phyloP scores from a whole-genome alignment of 2,888 invertebrate genomes.

The Galeruca laticollis region DNA sequence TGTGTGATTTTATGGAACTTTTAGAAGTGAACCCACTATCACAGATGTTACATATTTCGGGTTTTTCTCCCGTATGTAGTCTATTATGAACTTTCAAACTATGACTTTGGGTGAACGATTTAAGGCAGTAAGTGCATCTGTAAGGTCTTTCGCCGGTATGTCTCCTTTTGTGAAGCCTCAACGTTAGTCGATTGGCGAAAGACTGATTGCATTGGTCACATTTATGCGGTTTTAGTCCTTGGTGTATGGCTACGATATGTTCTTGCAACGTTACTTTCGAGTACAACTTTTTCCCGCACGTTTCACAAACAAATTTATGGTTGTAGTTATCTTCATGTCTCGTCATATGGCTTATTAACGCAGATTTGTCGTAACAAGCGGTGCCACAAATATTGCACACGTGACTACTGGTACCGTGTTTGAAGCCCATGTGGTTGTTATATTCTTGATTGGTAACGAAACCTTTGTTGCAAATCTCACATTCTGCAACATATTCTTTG shows the following conservation, averaged over 20 bases:
- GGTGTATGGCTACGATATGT: constrained; percentile 10
- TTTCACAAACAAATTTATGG: constrained; percentile 51
- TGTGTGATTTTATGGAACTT: constrained; percentile 66
- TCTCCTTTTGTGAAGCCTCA: constrained; percentile 54
- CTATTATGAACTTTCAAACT: constrained; percentile 63
- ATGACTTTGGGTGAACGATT: constrained; percentile 70
- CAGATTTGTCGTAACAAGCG: constrained; percentile 54
- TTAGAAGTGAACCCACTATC: constrained; percentile 68
- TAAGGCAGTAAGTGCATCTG: constrained; percentile 70
- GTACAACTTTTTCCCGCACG: constrained; percentile 46
- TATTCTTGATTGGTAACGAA: constrained; percentile 58
- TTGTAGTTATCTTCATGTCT: constrained; percentile 53
- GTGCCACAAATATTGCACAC: constrained; percentile 57
- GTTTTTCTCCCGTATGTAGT: constrained; percentile 65
- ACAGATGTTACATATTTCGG: constrained; percentile 61
- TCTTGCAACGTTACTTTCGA: constrained; percentile 11
- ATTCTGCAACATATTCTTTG: constrained; percentile 69
- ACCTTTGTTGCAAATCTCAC: constrained; percentile 58
- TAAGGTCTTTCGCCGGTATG: constrained; percentile 64
- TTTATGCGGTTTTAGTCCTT: constrained; percentile 13
- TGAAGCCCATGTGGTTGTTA: constrained; percentile 55
- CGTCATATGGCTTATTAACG: constrained; percentile 55
- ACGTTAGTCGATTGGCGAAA: constrained; percentile 56
- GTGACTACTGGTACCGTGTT: constrained; percentile 53
- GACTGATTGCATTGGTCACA: constrained; percentile 46